Conservation (phyloP, 2,113 vertebrate species). For the Aramus guarauna region DNA sequence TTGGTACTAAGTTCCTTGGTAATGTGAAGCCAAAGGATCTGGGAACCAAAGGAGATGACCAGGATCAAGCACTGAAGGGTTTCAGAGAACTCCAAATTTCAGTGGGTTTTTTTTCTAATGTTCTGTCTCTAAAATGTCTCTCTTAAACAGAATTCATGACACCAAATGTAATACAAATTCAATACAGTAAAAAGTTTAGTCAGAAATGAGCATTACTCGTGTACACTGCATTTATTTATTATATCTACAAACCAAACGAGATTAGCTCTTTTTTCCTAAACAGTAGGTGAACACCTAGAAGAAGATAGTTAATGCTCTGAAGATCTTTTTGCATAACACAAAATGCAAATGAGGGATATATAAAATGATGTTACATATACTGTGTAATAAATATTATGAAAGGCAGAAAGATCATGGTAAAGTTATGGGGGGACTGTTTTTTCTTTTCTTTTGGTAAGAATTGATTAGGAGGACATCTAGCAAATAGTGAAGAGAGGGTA, state of each 20-base stretch:
- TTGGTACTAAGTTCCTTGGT: background rate
- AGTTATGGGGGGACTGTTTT: accelerated
- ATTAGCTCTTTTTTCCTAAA: background rate
- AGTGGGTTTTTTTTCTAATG: background rate
- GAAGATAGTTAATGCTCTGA: background rate
- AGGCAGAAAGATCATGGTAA: background rate
- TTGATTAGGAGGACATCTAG: background rate
- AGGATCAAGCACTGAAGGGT: background rate
- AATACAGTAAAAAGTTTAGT: background rate
- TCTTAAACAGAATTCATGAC: background rate
- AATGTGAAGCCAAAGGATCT: background rate
- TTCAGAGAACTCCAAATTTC: background rate
- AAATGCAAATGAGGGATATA: background rate
- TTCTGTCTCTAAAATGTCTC: background rate
- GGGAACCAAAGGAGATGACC: background rate
- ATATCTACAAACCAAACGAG: background rate
- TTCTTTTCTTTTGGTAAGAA: background rate
- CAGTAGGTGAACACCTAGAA: background rate
- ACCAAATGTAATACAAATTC: background rate
- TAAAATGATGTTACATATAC: background rate
- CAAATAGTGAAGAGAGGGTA: background rate
- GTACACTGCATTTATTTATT: background rate
- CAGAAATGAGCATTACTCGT: background rate
- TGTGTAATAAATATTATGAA: background rate
- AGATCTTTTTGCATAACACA: background rate